Base-by-base conservation (phyloP, 2,797 vertebrate genomes). In the Psittacula derbiana region DNA sequence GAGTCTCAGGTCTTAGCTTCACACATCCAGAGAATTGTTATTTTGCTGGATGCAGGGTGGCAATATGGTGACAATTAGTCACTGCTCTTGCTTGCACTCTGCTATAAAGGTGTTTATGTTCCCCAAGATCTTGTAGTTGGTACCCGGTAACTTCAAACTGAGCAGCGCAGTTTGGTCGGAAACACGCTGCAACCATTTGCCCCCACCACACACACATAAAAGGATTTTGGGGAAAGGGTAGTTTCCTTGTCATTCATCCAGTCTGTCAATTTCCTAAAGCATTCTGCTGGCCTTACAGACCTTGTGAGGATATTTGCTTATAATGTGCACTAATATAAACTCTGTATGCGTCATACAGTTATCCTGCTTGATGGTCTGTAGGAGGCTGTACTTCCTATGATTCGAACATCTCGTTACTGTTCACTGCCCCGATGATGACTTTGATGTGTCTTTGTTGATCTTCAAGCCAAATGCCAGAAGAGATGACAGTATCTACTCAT, bases 321-420 rank as follows among this genome's bases (percentile, higher is more conserved):
- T 6, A 50, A 70, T 0, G 0, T 36, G 53, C 64, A 14, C 57
- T 38, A 33, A 27, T 43, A 52, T n/a, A 28, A 86, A 79, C 15
- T 72, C 66, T 0, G 0, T 11, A 21, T 17, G 58, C 11, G 2
- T 74, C 53, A 28, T 1, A 27, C 27, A 6, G 33, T 18, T 23
- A 52, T 5, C 41, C 62, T 15, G 24, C 64, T 41, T 31, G n/a
- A 33, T 16, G 21, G 43, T 19, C 49, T 69, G 40, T 10, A 62
- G 50, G 31, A 91, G 28, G 78, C 36, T 91, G 28, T 23, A 28
- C 50, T 57, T 81, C 66, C 74, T 87, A 6, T 10, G 47, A 82
- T 44, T 27, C 31, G 41, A 91, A 80, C n/a, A 76, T 11, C 31
- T 73, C 2, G 1, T 57, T 78, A 38, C 78, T 52, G 38, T 23